phyloP scores from a whole-genome alignment of 1,140 invertebrate species.

The Diuraphis noxia region DNA sequence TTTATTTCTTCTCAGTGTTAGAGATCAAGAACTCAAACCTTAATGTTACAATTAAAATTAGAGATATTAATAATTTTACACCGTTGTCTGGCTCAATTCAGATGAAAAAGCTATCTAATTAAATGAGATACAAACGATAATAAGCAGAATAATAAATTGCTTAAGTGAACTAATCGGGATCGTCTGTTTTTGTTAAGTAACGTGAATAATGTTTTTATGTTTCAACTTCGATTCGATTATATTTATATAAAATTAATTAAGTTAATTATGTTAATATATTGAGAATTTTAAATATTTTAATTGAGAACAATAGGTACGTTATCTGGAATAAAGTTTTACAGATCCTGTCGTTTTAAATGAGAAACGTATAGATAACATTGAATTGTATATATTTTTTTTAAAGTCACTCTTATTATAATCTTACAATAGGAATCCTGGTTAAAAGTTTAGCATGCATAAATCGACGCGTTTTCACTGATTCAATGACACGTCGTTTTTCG shows the following conservation, averaged over 20 bases:
- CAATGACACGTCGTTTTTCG: background rate
- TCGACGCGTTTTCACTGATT: background rate
- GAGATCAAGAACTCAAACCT: background rate
- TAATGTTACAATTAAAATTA: background rate
- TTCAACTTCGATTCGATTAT: background rate
- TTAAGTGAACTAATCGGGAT: background rate
- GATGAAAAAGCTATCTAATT: background rate
- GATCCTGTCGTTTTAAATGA: background rate
- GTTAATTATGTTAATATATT: background rate
- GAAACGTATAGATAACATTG: background rate
- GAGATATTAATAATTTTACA: background rate
- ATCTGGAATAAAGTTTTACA: background rate
- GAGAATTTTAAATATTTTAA: background rate
- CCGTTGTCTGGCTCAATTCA: background rate
- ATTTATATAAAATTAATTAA: background rate
- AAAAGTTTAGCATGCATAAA: constrained; percentile 15
- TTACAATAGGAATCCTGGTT: background rate
- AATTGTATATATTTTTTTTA: background rate
- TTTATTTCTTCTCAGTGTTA: background rate
- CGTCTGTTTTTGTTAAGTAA: background rate
- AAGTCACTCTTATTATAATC: background rate
- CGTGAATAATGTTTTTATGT: background rate
- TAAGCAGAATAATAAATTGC: background rate
- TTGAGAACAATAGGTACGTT: background rate
- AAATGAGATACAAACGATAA: background rate